These are phyloP conservation scores for Phortica magna DNA, from an alignment of 2,888 invertebrate species.

Conservation along the genomic window DNA sequence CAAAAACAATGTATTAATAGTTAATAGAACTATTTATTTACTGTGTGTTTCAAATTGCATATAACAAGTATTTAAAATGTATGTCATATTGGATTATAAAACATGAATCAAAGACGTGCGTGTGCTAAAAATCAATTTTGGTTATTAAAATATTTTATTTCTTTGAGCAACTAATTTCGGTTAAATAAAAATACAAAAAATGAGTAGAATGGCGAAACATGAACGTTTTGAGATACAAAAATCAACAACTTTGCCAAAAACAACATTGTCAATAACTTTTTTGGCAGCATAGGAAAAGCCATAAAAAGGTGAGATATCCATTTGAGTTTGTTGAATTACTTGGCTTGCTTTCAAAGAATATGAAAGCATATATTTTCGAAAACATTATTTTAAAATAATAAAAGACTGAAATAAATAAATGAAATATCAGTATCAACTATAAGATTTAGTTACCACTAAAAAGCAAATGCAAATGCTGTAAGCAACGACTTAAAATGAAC, in stretches of 20 bases:
- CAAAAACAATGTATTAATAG: background rate
- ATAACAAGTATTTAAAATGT: background rate
- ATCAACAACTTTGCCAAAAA: conserved; percentile 45
- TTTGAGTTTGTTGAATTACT: too few relatives aligned
- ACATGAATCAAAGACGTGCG: conserved; percentile 49
- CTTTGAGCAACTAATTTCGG: background rate
- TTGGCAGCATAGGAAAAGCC: background rate
- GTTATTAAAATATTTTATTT: background rate
- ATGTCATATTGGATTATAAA: background rate
- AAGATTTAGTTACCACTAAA: too few relatives aligned
- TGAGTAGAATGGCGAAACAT: conserved; percentile 30
- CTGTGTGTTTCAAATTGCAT: background rate
- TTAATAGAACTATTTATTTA: background rate
- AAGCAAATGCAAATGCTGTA: too few relatives aligned
- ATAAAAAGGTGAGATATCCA: background rate
- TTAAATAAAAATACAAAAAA: conserved; percentile 15
- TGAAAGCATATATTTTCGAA: too few relatives aligned
- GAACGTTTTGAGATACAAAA: conserved; percentile 31
- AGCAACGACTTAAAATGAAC: too few relatives aligned
- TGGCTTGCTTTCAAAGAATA: too few relatives aligned
- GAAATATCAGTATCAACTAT: too few relatives aligned
- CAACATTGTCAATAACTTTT: background rate
- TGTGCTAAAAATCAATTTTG: conserved; percentile 48
- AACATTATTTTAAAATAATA: too few relatives aligned
- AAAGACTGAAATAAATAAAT: too few relatives aligned